These are phyloP conservation scores for Brachypteracias leptosomus DNA, from an alignment of 2,113 vertebrate species.

Conservation along the genomic window DNA sequence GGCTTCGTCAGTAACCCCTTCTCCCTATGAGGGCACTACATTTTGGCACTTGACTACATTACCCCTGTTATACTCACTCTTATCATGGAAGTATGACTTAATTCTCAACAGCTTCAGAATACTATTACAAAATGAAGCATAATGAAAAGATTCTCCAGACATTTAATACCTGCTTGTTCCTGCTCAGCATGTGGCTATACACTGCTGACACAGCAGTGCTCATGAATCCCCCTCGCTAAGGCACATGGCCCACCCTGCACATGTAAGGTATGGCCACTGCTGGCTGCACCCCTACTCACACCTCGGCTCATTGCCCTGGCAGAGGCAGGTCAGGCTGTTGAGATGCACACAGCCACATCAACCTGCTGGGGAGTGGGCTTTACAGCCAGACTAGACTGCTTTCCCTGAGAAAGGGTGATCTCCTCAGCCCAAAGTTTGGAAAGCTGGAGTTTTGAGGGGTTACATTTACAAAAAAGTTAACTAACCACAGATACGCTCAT, in stretches of 20 bases:
- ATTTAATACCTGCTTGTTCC: background rate
- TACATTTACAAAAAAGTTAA: background rate
- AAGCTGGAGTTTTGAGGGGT: background rate
- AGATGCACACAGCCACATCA: rapidly evolving
- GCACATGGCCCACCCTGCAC: rapidly evolving
- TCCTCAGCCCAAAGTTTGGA: background rate
- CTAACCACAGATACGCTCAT: background rate
- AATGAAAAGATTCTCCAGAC: background rate
- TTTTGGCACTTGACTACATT: slow-evolving; percentile 11
- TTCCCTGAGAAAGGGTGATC: background rate
- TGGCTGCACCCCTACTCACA: rapidly evolving
- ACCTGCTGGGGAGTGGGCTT: rapidly evolving
- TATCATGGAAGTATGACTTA: background rate
- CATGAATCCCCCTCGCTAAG: rapidly evolving
- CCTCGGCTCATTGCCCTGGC: background rate
- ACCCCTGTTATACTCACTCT: background rate
- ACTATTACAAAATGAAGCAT: background rate
- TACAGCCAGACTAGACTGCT: background rate
- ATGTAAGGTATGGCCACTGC: rapidly evolving
- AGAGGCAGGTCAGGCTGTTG: rapidly evolving
- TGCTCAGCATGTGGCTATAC: background rate
- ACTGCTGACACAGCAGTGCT: rapidly evolving
- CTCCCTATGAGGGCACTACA: background rate
- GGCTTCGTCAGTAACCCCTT: background rate
- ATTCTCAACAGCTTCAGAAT: background rate